A percentile compares a stretch with the other conserved stretches of the same genome.
phyloP scores from a whole-genome alignment of 2,113 vertebrate species.

The Garra rufa region DNA sequence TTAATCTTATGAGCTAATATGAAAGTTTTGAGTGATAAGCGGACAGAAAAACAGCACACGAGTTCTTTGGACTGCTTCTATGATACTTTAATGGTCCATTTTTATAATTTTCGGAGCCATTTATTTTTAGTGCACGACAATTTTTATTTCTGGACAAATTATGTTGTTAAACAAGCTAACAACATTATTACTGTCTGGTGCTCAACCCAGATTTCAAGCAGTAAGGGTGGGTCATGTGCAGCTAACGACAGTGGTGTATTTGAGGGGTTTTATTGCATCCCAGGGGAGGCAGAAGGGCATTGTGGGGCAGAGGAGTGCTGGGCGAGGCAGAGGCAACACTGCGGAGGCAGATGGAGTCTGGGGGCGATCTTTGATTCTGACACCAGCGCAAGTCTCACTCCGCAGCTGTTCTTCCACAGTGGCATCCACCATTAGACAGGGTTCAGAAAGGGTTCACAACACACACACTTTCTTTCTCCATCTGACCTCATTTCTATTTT shows the following conservation, averaged over 20 bases:
- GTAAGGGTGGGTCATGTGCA: background rate
- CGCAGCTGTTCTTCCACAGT: conserved; percentile 15
- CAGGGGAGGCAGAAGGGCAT: conserved; percentile 10
- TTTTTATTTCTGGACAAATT: background rate
- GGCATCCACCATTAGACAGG: conserved; percentile 17
- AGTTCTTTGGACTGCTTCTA: background rate
- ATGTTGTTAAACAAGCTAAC: background rate
- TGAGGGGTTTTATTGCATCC: conserved; percentile 28
- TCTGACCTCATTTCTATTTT: conserved; percentile 37
- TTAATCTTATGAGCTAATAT: background rate
- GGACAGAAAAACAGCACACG: background rate
- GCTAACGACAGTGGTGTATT: background rate
- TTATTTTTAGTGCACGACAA: background rate
- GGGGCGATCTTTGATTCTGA: conserved; percentile 14
- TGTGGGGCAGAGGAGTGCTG: conserved; percentile 12
- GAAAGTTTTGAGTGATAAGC: background rate
- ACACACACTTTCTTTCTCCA: background rate
- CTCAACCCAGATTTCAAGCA: background rate
- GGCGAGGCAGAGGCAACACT: background rate
- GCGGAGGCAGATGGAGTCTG: conserved; percentile 14
- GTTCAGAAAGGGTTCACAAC: conserved; percentile 33
- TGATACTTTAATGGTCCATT: background rate
- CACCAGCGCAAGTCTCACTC: conserved; percentile 11
- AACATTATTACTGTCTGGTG: background rate
- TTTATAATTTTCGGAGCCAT: background rate